Conservation (phyloP, 2,113 vertebrate genomes). For the Promerops cafer region DNA sequence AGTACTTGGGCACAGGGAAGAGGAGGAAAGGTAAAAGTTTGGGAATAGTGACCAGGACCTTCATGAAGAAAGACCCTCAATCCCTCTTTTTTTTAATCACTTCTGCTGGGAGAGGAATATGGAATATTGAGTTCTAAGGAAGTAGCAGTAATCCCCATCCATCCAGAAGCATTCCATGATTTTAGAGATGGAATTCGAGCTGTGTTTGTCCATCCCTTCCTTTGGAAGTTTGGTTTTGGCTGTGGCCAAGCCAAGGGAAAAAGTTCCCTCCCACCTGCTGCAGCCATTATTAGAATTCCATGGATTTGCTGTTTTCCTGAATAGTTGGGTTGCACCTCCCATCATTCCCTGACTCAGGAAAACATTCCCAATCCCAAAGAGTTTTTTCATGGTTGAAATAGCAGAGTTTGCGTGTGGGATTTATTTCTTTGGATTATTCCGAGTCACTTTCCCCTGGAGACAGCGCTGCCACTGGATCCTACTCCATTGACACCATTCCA, state of each 20-base stretch:
- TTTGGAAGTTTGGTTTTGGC: neutral
- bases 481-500: neutral
- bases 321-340: neutral
- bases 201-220: neutral
- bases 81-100: neutral
- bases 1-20: neutral
- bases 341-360: neutral
- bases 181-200: neutral
- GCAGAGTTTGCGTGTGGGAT: neutral
- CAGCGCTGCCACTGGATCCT: neutral
- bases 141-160: fast-evolving
- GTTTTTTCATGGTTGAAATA: neutral
- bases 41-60: too few species aligned
- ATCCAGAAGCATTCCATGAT: neutral
- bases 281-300: neutral
- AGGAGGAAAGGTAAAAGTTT: neutral
- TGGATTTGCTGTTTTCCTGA: conserved; percentile 33
- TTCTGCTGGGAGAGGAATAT: neutral
- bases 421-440: neutral
- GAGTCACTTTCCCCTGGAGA: neutral
- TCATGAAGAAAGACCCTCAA: neutral
- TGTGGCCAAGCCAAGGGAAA: neutral
- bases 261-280: neutral
- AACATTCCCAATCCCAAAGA: neutral
- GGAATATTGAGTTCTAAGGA: neutral